Base-by-base conservation (phyloP, 2,888 invertebrate genomes). In the Caenorhabditis imperialis region DNA sequence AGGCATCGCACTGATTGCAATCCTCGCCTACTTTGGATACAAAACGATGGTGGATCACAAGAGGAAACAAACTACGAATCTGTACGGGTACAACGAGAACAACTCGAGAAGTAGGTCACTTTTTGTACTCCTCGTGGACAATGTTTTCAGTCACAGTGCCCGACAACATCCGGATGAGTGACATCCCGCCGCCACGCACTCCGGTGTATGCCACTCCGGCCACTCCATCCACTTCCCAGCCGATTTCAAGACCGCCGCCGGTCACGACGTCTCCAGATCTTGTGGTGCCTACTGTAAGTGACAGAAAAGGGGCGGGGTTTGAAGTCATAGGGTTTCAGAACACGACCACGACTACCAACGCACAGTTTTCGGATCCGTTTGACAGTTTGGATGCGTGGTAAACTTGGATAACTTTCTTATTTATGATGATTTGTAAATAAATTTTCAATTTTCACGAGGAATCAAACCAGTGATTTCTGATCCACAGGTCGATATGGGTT, bases 161-260 rank as follows among this genome's bases (percentile, higher is more conserved):
- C 18, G 73, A 73, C 27, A 45, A 60, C 1, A 65, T 73, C 25
- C 40, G 73, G 25, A 65, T 73, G 73, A 61, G 40, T 51, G 73
- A 73, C 23, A 65, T 73, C 38, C 73, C 73, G 35, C 60, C 73
- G 38, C 57, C 62, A 37, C 33, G 71, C 20, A 58, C 62, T 16
- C 30, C 62, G 2, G 45, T n/a, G 16, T 63, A 62, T 25, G 50
- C 48, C 3, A 12, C 44, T 12, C 61, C 70, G 4, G 30, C 75
- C 5, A 47, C 40, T 12, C 42, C 55, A 4, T 22, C 33, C 14
- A 40, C 48, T 44, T 14, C 35, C 16, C 45, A 40, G 16, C 30
- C 54, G 18, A n/a, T 45, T 0, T 47, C 61, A n/a, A 40, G 6
- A 10, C 30, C 30, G 30, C 30, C 30, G 30, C 30, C 6, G 10